A percentile compares a stretch with the other conserved stretches of the same genome.
Conservation (phyloP, 2,888 invertebrate species). For the Drosophila borealis region DNA sequence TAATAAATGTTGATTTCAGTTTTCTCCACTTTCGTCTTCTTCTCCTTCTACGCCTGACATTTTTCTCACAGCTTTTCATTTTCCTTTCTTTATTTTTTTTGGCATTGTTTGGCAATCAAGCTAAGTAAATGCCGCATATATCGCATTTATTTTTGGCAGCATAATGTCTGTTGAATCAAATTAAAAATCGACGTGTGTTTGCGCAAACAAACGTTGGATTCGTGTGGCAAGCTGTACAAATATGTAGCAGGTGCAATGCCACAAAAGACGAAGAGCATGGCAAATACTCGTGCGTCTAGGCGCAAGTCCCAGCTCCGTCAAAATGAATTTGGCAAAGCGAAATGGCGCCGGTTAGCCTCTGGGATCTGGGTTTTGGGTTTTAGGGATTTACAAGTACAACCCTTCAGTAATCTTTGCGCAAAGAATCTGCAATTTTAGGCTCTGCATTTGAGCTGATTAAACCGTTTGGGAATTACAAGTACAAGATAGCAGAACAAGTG, state of each 20-base stretch:
- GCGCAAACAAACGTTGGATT: constrained; percentile 4
- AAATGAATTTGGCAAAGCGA: not conserved
- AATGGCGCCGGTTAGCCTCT: not conserved
- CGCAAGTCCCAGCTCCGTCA: constrained; percentile 8
- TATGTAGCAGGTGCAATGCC: not conserved
- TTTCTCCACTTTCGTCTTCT: constrained; percentile 4
- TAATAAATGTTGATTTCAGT: constrained; percentile 32
- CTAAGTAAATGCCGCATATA: constrained; percentile 56
- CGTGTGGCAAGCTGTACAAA: not conserved
- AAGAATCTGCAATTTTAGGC: not conserved
- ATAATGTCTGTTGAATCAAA: constrained; percentile 55
- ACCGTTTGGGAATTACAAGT: too few species aligned
- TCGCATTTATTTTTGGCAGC: constrained; percentile 19
- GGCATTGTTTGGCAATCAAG: constrained; percentile 58
- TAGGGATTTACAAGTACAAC: not conserved
- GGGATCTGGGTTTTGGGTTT: not conserved
- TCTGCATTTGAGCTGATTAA: not conserved
- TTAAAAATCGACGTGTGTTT: constrained; percentile 52
- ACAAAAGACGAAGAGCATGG: not conserved
- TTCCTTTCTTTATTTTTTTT: constrained; percentile 9
- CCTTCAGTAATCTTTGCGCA: too few species aligned
- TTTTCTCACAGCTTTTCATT: not conserved
- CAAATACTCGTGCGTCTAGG: constrained; percentile 1
- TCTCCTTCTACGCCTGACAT: constrained; percentile 8
- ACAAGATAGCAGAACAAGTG: too few species aligned